phyloP scores from a whole-genome alignment of 2,113 vertebrate species.

The Poeciliopsis retropinna region DNA sequence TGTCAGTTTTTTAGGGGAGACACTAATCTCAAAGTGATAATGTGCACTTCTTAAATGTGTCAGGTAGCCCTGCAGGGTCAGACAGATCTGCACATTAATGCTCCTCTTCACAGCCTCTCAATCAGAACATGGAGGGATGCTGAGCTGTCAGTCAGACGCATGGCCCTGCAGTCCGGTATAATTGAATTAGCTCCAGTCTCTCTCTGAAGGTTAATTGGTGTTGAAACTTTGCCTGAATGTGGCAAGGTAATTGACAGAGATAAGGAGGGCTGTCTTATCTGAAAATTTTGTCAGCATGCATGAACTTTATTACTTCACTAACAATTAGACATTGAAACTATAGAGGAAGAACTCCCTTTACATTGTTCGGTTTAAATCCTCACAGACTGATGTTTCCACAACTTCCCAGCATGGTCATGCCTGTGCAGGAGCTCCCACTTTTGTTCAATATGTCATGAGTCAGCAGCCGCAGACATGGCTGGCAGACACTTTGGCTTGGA shows the following conservation, averaged over 20 bases:
- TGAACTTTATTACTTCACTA: conserved; percentile 34
- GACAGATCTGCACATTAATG: conserved; percentile 39
- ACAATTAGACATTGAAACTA: conserved; percentile 20
- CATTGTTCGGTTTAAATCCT: conserved; percentile 22
- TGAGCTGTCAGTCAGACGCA: conserved; percentile 60
- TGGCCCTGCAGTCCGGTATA: conserved; percentile 25
- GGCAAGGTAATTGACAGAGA: conserved; percentile 54
- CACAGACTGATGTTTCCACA: conserved; percentile 10
- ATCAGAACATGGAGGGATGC: conserved; percentile 47
- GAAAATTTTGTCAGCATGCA: conserved; percentile 31
- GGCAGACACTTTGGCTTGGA: conserved; percentile 62
- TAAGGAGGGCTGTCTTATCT: conserved; percentile 41
- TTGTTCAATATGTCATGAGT: conserved; percentile 53
- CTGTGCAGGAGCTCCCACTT: conserved; percentile 29
- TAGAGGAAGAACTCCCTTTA: not conserved
- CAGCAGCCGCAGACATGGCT: conserved; percentile 59
- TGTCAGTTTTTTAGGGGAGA: not conserved
- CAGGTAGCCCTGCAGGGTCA: conserved; percentile 30
- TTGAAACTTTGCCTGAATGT: conserved; percentile 37
- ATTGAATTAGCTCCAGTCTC: conserved; percentile 66
- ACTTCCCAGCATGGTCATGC: conserved; percentile 19
- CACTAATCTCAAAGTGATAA: conserved; percentile 48
- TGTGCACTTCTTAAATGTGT: conserved; percentile 43
- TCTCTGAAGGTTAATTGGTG: conserved; percentile 72
- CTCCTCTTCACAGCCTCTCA: conserved; percentile 52